These are phyloP conservation scores for Lamellibrachia luymesi DNA, from an alignment of 1,140 invertebrate species.

Conservation along the genomic window DNA sequence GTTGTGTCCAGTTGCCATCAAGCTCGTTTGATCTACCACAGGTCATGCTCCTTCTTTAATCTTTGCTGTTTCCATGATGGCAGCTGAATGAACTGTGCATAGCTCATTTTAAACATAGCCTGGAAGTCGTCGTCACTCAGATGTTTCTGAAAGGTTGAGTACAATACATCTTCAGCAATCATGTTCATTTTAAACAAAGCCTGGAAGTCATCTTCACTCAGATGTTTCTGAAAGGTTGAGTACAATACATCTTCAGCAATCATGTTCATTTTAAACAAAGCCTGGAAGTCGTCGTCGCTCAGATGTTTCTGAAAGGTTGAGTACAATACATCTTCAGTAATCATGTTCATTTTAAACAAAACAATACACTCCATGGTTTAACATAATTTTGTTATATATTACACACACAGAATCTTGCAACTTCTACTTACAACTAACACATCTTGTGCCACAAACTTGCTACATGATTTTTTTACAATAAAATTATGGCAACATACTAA, in stretches of 20 bases:
- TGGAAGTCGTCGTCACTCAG: slow-evolving; percentile 85
- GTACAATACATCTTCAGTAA: background rate
- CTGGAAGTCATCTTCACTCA: slow-evolving; percentile 84
- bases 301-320: slow-evolving; percentile 70
- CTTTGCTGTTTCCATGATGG: slow-evolving; percentile 85
- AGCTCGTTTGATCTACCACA: slow-evolving; percentile 3
- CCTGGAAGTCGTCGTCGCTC: slow-evolving; percentile 81
- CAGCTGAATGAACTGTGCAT: slow-evolving; percentile 73
- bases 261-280: slow-evolving; percentile 73
- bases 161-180: background rate
- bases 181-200: slow-evolving; percentile 37
- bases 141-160: slow-evolving; percentile 66
- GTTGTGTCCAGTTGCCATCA: background rate
- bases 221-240: slow-evolving; percentile 66
- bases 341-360: background rate
- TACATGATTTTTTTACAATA: too few species aligned
- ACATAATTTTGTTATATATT: background rate
- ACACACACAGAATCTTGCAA: background rate
- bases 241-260: background rate
- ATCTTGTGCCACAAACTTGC: too few species aligned
- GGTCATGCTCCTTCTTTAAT: slow-evolving; percentile 70
- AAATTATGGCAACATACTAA: too few species aligned
- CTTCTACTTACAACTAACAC: too few species aligned
- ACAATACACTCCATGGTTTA: background rate
- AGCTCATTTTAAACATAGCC: slow-evolving; percentile 78